A percentile compares a stretch with the other conserved stretches of the same genome.
These are phyloP conservation scores for Petrolisthes cinctipes DNA, from an alignment of 2,888 invertebrate genomes.

Conservation along the genomic window DNA sequence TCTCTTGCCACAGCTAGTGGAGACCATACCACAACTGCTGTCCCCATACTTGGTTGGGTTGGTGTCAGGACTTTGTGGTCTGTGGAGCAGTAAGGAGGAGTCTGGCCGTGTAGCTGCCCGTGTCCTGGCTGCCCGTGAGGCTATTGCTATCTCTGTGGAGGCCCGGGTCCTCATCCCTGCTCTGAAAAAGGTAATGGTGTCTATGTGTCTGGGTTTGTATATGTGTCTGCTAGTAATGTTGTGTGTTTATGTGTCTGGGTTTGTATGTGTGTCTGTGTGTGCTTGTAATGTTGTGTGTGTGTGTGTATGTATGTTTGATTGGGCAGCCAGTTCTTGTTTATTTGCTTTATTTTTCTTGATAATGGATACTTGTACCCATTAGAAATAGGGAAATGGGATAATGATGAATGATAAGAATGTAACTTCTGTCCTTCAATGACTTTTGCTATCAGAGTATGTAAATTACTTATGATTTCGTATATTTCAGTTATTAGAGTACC, in stretches of 20 bases:
- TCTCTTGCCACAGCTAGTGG: conserved; percentile 17
- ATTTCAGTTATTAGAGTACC: too few relatives aligned
- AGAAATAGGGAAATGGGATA: too few relatives aligned
- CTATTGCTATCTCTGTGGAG: neutral
- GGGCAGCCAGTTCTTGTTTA: too few relatives aligned
- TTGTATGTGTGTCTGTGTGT: neutral
- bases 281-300: too few relatives aligned
- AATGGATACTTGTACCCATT: too few relatives aligned
- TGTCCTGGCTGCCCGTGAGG: neutral
- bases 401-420: too few relatives aligned
- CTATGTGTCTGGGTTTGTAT: neutral
- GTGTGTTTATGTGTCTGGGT: neutral
- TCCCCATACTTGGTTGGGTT: conserved; percentile 23
- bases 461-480: too few relatives aligned
- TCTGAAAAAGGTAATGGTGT: conserved; percentile 3
- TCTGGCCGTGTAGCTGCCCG: neutral
- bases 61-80: conserved; percentile 21
- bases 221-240: neutral
- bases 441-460: too few relatives aligned
- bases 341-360: too few relatives aligned
- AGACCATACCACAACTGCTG: conserved; percentile 31
- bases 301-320: too few relatives aligned
- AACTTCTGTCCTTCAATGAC: too few relatives aligned
- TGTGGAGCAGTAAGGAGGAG: neutral
- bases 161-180: conserved; percentile 2